Evolutionary conservation across 1,140 invertebrate species (phyloP).

Genomic region (Rhopalosiphum padi): DNA sequence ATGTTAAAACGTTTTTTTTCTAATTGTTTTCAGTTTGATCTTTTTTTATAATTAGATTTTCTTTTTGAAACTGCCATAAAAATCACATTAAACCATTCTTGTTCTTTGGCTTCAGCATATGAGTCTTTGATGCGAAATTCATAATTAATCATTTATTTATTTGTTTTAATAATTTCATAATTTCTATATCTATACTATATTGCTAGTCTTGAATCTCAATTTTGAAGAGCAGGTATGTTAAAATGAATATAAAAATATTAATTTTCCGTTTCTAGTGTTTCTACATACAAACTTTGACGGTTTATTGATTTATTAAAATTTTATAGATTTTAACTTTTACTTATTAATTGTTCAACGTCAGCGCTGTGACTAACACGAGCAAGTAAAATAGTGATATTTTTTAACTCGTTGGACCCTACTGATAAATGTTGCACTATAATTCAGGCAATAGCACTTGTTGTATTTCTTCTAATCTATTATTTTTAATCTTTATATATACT

Average conservation of each 20-base stretch:
- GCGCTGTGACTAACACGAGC: not conserved
- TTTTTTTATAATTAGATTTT: not conserved
- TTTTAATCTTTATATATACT: no score
- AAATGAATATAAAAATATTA: no score
- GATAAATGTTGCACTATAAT: not conserved
- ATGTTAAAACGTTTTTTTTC: no score
- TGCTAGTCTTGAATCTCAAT: no score
- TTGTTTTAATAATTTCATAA: no score
- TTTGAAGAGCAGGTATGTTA: no score
- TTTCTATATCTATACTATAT: no score
- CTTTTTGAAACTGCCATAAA: not conserved
- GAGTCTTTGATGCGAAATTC: not conserved
- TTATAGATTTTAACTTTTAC: not conserved
- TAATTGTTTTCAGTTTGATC: no score
- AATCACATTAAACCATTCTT: not conserved
- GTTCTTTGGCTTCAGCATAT: not conserved
- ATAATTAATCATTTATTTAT: not conserved
- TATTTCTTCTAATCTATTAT: not conserved
- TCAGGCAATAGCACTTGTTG: not conserved
- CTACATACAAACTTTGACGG: not conserved
- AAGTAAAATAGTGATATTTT: not conserved
- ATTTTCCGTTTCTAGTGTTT: not conserved
- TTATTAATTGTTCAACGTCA: conserved; percentile 29
- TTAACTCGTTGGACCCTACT: not conserved
- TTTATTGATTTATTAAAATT: not conserved